Evolutionary conservation across 2,888 invertebrate genomes (phyloP).

Genomic region (Venusia cambrica): DNA sequence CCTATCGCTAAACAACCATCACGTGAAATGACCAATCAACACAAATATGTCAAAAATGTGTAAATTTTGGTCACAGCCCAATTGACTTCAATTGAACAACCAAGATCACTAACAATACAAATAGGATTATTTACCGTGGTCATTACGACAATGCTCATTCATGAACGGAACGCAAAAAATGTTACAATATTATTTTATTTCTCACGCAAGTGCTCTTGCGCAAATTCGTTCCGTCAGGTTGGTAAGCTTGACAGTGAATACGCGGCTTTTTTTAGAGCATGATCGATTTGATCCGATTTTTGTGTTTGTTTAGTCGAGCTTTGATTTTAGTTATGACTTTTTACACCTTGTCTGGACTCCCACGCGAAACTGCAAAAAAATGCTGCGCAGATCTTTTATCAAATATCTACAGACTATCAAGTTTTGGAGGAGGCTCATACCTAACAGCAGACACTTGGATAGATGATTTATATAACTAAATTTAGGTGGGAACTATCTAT

Average conservation of each 20-base stretch:
- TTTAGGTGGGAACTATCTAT: too few species aligned
- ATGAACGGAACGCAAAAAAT: slow-evolving; percentile 42
- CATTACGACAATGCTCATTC: slow-evolving; percentile 71
- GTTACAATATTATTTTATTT: slow-evolving; percentile 44
- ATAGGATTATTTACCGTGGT: slow-evolving; percentile 69
- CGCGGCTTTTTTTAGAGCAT: slow-evolving; percentile 46
- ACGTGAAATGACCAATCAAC: too few species aligned
- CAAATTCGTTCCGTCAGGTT: slow-evolving; percentile 60
- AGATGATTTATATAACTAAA: too few species aligned
- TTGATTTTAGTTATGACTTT: slow-evolving; percentile 37
- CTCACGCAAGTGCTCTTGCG: slow-evolving; percentile 56
- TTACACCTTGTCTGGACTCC: slow-evolving; percentile 54
- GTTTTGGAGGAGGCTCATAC: too few species aligned
- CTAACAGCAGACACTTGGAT: too few species aligned
- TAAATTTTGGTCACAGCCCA: slow-evolving; percentile 37
- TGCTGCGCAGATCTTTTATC: too few species aligned
- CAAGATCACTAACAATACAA: slow-evolving; percentile 59
- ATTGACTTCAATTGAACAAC: slow-evolving; percentile 35
- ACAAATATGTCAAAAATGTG: slow-evolving; percentile 1
- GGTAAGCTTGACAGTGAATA: slow-evolving; percentile 44
- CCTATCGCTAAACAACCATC: too few species aligned
- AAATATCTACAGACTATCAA: too few species aligned
- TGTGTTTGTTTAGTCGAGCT: slow-evolving; percentile 61
- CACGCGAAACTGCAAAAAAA: slow-evolving; percentile 42
- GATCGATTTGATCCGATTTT: slow-evolving; percentile 72